phyloP scores from a whole-genome alignment of 1,140 invertebrate species.

The Zaprionus capensis region DNA sequence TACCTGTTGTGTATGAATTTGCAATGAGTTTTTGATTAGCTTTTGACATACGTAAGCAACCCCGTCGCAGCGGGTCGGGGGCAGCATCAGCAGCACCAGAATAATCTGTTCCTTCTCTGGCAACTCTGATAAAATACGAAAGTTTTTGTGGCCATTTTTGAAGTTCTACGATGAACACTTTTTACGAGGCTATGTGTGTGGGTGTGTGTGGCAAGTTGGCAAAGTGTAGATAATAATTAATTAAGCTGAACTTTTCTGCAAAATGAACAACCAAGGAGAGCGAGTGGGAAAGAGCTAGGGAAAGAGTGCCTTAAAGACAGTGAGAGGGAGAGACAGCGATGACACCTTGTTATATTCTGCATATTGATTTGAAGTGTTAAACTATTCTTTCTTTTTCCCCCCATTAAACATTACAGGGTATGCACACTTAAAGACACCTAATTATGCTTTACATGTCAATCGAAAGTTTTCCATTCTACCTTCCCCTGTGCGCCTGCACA shows the following conservation, averaged over 20 bases:
- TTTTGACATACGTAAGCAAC: conserved; percentile 53
- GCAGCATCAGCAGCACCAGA: not conserved
- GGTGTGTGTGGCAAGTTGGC: conserved; percentile 16
- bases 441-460: not conserved
- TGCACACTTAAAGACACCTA: no score
- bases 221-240: conserved; percentile 51
- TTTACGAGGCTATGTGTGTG: not conserved
- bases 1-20: conserved; percentile 67
- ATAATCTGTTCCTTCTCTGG: conserved; percentile 14
- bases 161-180: conserved; percentile 16
- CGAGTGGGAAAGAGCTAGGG: not conserved
- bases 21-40: conserved; percentile 78
- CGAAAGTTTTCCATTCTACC: not conserved
- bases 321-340: not conserved
- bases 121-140: conserved; percentile 31
- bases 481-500: no score
- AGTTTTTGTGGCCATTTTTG: conserved; percentile 41
- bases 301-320: not conserved
- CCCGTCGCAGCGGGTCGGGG: not conserved
- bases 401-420: no score
- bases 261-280: not conserved
- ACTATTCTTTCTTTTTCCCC: not conserved
- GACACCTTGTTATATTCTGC: not conserved
- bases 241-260: conserved; percentile 26
- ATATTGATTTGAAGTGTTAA: not conserved